Conservation (phyloP, 2,113 vertebrate species). For the Bubalus kerabau region DNA sequence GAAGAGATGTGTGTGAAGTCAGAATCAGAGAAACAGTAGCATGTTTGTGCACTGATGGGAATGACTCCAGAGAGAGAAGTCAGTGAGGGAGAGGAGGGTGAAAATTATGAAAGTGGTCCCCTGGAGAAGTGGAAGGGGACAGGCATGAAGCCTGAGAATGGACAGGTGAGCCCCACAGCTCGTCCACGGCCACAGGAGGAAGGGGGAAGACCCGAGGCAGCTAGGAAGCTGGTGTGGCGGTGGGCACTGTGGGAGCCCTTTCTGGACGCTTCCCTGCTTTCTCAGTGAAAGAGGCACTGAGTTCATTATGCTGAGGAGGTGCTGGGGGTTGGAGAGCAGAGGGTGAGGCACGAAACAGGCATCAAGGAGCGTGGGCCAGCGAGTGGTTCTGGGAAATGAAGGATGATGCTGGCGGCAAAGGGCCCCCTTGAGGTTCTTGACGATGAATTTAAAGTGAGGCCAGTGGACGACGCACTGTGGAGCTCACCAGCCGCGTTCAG, state of each 20-base stretch:
- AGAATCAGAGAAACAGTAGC: background rate
- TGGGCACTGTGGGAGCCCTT: background rate
- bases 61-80: background rate
- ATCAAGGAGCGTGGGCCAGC: background rate
- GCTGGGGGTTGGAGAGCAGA: background rate
- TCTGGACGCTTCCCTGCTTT: background rate
- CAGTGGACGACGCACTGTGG: rapidly evolving
- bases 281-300: background rate
- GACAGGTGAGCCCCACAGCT: too few species aligned
- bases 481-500: background rate
- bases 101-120: background rate
- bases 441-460: background rate
- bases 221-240: background rate
- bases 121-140: background rate
- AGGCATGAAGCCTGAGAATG: background rate
- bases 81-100: background rate
- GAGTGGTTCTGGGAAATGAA: background rate
- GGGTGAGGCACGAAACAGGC: background rate
- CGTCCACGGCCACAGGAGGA: too few species aligned
- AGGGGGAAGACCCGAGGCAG: background rate
- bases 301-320: background rate
- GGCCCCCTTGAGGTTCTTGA: background rate
- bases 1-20: background rate
- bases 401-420: too few species aligned
- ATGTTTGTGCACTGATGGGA: background rate